Evolutionary conservation across 2,797 vertebrate species (phyloP), one percentile per base, ranked within the genome.

Genomic region (Falco cherrug): DNA sequence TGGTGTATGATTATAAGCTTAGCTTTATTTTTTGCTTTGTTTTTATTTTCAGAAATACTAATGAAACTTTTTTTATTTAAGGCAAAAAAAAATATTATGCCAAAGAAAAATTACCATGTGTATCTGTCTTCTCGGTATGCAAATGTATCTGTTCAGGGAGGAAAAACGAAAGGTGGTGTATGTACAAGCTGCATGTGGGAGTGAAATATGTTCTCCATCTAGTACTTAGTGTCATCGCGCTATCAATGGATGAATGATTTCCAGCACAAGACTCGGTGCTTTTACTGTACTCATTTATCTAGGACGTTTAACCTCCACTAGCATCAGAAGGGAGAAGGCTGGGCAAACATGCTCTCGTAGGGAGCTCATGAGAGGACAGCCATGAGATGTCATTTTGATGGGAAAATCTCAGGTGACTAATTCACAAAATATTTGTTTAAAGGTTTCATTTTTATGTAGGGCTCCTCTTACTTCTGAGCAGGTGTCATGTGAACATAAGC

Each of bases 191-290:
- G 48, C n/a, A 29, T 13, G 91, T 88, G 81, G 79, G 91, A 96
- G 77, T 95, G 90, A 96, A 94, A 94, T 90, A 73, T 64, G 50
- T 93, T 90, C 57, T 93, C n/a, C 48, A 73, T 85, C 82, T 71
- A 88, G 59, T 90, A 83, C 91, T 87, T 67, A 47, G 56, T 87
- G 89, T 86, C 87, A 89, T 93, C 6, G 0, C 6, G 4, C 70
- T 89, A 89, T 91, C 93, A 90, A n/a, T 39, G 48, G 59, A 50
- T 88, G 92, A 93, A 84, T 86, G 87, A 91, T 93, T 96, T 92
- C 76, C 41, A 87, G 65, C 54, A 73, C 25, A 77, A 86, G 61
- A 54, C 47, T 78, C 0, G 0, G 21, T 91, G 70, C 19, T 93
- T 87, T 84, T 87, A 63, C 61, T 59, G 50, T 81, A 63, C 48